Evolutionary conservation across 2,797 vertebrate species (phyloP), one percentile per base, ranked within the genome.

Genomic region (Acanthiza pusilla): DNA sequence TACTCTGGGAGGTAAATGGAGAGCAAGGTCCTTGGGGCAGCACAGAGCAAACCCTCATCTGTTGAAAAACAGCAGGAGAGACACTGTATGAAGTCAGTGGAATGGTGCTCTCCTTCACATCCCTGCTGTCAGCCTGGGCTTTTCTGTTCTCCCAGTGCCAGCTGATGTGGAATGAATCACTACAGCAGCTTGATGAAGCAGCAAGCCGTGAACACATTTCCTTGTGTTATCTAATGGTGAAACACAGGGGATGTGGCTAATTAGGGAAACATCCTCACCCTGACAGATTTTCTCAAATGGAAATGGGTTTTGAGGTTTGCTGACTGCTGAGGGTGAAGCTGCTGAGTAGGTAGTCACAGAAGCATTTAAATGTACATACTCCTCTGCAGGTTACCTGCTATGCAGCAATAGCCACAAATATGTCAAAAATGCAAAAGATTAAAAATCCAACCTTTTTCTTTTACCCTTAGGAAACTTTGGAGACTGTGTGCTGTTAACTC

Each of bases 221-320:
- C 82, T 63, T 79, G 40, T 90, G 85, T 92, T 94, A 91, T 66
- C 95, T 90, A 82, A 94, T n/a, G 60, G 88, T 82, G 88, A 82
- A 57, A 79, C 88, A 85, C 65, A 23, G 63, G 86, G 77, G 94
- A 94, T 94, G 66, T 88, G 91, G 89, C 82, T 96, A 94, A 94
- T 94, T 82, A 91, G 71, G 71, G 63, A 89, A 55, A 81, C 74
- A 61, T 81, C 53, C 88, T 94, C 57, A 82, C 45, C 30, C 86
- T 65, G 42, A 71, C 60, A 91, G 71, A 77, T 67, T 76, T 81
- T 89, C 80, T 94, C 58, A 65, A 32, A 67, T 40, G 38, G 38
- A 83, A 91, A 75, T 34, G 48, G 29, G 6, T 17, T 93, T 75
- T 81, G 73, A 91, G 67, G 63, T 71, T 89, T 91, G 55, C 72